Base-by-base conservation (phyloP, 2,113 vertebrate genomes). In the Danionella cerebrum region DNA sequence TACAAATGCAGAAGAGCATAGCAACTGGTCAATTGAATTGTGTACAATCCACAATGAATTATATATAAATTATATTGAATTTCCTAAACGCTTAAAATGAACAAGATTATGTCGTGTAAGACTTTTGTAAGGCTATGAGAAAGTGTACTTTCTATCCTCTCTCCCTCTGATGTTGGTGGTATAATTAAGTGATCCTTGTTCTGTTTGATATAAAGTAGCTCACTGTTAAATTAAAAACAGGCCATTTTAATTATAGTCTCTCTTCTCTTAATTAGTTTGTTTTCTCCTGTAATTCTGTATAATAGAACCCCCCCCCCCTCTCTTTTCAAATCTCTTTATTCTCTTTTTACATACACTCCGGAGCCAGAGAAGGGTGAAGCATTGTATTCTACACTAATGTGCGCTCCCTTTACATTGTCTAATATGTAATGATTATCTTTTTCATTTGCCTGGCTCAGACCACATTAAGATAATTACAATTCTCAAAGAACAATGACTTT, bases 191-290 rank as follows among this genome's bases (percentile, higher is more conserved):
- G 39, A 60, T 60, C 58, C 35, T 29, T 35, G 29, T 48, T 64
- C 42, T 64, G 60, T 50, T 47, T 64, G 44, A 64, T 64, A 60
- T 24, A 50, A 63, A 64, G 29, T 64, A 64, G 60, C 44, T 64
- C 60, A 21, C 25, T 36, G 65, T 57, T 67, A 42, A 66, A 54
- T 53, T 67, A 57, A 58, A 58, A 50, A 13, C 69, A 42, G 42
- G 22, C 12, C 25, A 31, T 59, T 16, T 72, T 66, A 72, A 72
- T 72, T 66, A 72, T 66, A 66, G 44, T 51, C 31, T 24, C 31
- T 71, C 22, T 41, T 72, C 36, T 19, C 55, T 59, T 38, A 71
- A 71, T 57, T 51, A 71, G 24, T 51, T 24, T 52, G 41, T 48
- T 65, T 65, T 41, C 21, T 19, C 18, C 45, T 62, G 33, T 29